Percentiles rank a stretch among this genome's conserved stretches.
Evolutionary conservation across 2,888 invertebrate genomes (phyloP).

Genomic region (Diaprepes abbreviatus): DNA sequence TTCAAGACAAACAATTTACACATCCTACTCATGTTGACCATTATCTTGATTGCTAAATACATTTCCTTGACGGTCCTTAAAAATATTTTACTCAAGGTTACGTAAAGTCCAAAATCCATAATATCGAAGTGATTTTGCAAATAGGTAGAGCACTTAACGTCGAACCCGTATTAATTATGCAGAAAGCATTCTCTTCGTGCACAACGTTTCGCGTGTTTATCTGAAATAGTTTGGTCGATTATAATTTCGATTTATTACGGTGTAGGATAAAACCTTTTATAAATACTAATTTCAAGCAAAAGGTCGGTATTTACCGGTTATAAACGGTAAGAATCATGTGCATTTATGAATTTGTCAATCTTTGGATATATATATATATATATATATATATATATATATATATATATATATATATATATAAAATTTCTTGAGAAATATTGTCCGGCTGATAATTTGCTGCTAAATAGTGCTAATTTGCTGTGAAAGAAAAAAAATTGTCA

Average conservation of each 20-base stretch:
- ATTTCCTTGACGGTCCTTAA: slow-evolving; percentile 7
- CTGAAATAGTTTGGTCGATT: not conserved
- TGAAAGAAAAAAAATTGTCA: too few species aligned
- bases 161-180: slow-evolving; percentile 1
- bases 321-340: too few species aligned
- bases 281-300: too few species aligned
- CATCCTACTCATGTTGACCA: slow-evolving; percentile 2
- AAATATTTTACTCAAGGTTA: not conserved
- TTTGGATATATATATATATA: too few species aligned
- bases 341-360: too few species aligned
- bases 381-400: too few species aligned
- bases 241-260: not conserved
- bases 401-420: too few species aligned
- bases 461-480: too few species aligned
- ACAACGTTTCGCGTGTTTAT: not conserved
- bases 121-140: not conserved
- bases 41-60: not conserved
- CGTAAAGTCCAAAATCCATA: slow-evolving; percentile 1
- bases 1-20: slow-evolving; percentile 1
- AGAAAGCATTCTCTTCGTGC: slow-evolving; percentile 6
- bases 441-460: too few species aligned
- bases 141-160: not conserved
- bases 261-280: too few species aligned
- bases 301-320: too few species aligned
- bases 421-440: too few species aligned